phyloP scores from a whole-genome alignment of 2,888 invertebrate species.

The Heliconius cydno region DNA sequence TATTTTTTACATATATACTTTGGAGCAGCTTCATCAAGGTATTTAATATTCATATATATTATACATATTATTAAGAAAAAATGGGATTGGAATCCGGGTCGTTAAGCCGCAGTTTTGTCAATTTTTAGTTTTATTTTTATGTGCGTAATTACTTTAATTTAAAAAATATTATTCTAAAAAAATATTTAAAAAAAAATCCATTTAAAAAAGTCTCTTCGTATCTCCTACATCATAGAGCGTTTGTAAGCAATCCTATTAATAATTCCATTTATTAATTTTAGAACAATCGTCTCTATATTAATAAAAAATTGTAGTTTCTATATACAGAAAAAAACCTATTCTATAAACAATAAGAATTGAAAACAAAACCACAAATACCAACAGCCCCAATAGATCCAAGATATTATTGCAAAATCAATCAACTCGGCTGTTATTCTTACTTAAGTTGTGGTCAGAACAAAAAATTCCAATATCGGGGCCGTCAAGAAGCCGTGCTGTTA shows the following conservation, averaged over 20 bases:
- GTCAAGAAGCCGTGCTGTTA: conserved; percentile 5
- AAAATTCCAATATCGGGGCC: neutral
- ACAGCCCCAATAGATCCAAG: neutral
- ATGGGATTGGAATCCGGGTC: neutral
- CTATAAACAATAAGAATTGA: neutral
- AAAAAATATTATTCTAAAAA: no score
- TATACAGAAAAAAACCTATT: no score
- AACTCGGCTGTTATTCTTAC: neutral
- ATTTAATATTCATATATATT: neutral
- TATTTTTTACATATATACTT: neutral
- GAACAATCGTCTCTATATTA: no score
- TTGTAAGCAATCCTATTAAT: neutral
- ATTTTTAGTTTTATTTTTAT: no score
- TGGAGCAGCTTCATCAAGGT: neutral
- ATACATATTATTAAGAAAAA: neutral
- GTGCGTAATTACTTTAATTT: no score
- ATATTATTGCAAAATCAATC: neutral
- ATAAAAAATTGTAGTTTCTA: no score
- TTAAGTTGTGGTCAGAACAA: conserved; percentile 10
- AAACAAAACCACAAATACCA: neutral
- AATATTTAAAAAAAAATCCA: no score
- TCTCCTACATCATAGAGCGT: neutral
- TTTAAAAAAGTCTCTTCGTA: neutral
- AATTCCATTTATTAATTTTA: neutral
- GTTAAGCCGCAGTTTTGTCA: no score